Base-by-base conservation (phyloP, 2,797 vertebrate species). In the Chelonia mydas region DNA sequence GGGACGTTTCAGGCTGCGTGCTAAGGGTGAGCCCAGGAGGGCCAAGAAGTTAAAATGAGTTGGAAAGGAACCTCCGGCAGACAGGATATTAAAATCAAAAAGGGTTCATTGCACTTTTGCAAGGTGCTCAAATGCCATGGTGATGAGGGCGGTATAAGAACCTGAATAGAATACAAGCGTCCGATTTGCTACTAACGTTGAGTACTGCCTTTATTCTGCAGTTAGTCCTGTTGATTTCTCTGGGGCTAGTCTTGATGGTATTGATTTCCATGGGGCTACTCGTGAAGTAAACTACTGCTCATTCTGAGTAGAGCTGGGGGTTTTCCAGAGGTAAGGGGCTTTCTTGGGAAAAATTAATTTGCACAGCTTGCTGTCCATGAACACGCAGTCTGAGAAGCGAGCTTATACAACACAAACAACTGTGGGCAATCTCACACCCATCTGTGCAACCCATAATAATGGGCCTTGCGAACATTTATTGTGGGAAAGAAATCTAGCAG, bases 91-190 rank as follows among this genome's bases (percentile, higher is more conserved):
- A 47, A 25, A 11, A 21, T 25, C 33, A 19, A 59, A 91, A 72
- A 88, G 3, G 11, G 82, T 5, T 15, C 41, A 13, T 49, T 31
- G 13, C 27, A 31, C 3, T 49, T 49, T 49, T 49, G 37, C 21
- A 27, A 11, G 3, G 21, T 3, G 3, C 0, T 50, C 5, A 15
- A 4, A 68, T 47, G 3, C 74, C 37, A 72, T 49, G 41, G 23
- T 8, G 28, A 15, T 7, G 49, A 61, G n/a, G 27, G 33, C 21
- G 3, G 37, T 77, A 16, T 76, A 28, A 77, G 37, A 91, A 8
- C 31, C 59, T 16, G 31, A 68, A 23, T n/a, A 21, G 74, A 49
- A 49, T 47, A 49, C 11, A 47, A 77, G 13, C 2, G 2, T 31
- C 74, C 49, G 45, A 27, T 77, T 49, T 49, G 45, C 74, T 31